These are phyloP conservation scores for Lepilemur ruficaudatus DNA, from an alignment of 2,797 vertebrate genomes.

Conservation along the genomic window DNA sequence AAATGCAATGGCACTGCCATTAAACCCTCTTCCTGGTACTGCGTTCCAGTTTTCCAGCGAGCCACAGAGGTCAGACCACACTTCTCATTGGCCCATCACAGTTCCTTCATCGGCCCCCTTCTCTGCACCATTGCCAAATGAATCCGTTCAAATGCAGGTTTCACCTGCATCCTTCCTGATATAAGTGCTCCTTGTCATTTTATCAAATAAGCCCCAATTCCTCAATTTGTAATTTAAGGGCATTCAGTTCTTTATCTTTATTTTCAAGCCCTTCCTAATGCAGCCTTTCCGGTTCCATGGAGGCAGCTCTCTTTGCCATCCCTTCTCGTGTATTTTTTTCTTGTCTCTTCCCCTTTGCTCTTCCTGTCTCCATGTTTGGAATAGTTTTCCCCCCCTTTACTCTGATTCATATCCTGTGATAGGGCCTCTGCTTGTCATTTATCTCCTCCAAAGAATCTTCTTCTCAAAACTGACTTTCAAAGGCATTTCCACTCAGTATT, in stretches of 20 bases:
- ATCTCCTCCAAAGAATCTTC: background rate
- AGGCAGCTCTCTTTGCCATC: background rate
- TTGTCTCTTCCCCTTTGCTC: background rate
- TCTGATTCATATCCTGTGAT: background rate
- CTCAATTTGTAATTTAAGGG: background rate
- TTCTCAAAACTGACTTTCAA: background rate
- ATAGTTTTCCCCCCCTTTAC: background rate
- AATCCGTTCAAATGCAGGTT: background rate
- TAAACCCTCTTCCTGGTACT: background rate
- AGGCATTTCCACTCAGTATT: background rate
- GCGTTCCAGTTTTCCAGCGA: background rate
- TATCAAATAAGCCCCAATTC: background rate
- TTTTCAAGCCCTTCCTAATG: background rate
- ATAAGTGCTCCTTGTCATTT: background rate
- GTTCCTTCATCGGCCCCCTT: background rate
- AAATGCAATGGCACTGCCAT: background rate
- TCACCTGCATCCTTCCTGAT: background rate
- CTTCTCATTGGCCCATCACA: rapidly evolving
- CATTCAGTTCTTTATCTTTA: background rate
- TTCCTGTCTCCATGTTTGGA: background rate
- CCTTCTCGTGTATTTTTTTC: background rate
- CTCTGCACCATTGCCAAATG: background rate
- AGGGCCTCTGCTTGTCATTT: background rate
- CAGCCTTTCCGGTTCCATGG: background rate
- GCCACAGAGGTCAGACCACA: background rate